Conservation (phyloP, 2,113 vertebrate genomes). For the Scophthalmus maximus region DNA sequence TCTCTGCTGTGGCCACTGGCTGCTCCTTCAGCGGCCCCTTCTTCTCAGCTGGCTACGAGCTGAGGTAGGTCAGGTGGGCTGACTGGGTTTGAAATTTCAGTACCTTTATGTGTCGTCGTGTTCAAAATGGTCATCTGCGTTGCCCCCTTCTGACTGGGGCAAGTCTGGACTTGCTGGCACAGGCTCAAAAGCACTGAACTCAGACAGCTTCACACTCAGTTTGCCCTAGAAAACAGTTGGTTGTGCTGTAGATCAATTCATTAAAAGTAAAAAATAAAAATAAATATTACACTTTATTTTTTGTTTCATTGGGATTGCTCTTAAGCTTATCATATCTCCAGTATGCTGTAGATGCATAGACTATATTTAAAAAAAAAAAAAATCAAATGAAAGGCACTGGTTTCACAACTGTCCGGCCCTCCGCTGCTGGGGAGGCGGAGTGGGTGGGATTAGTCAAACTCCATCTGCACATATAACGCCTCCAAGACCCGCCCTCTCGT, state of each 20-base stretch:
- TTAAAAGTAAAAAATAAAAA: too few relatives aligned
- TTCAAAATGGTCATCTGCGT: slow-evolving; percentile 35
- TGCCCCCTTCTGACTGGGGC: slow-evolving; percentile 22
- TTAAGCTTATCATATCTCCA: too few relatives aligned
- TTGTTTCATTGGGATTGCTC: too few relatives aligned
- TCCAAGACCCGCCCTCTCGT: slow-evolving; percentile 24
- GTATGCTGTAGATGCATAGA: too few relatives aligned
- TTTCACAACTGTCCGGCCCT: not conserved
- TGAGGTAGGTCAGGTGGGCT: slow-evolving; percentile 38
- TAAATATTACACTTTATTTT: too few relatives aligned
- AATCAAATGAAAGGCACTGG: not conserved
- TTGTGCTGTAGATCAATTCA: not conserved
- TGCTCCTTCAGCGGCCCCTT: not conserved
- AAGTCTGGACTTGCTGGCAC: slow-evolving; percentile 38
- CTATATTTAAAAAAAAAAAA: too few relatives aligned
- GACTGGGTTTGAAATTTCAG: slow-evolving; percentile 37
- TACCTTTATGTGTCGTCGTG: slow-evolving; percentile 22
- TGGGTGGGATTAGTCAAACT: slow-evolving; percentile 77
- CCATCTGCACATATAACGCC: slow-evolving; percentile 10
- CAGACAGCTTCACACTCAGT: not conserved
- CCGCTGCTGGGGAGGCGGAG: slow-evolving; percentile 11
- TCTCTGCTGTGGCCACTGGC: not conserved
- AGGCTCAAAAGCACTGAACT: not conserved
- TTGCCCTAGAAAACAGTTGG: not conserved
- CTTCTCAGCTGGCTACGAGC: not conserved